A percentile compares a stretch with the other conserved stretches of the same genome.
phyloP scores from a whole-genome alignment of 2,797 vertebrate species.

The Cephalopachus bancanus region DNA sequence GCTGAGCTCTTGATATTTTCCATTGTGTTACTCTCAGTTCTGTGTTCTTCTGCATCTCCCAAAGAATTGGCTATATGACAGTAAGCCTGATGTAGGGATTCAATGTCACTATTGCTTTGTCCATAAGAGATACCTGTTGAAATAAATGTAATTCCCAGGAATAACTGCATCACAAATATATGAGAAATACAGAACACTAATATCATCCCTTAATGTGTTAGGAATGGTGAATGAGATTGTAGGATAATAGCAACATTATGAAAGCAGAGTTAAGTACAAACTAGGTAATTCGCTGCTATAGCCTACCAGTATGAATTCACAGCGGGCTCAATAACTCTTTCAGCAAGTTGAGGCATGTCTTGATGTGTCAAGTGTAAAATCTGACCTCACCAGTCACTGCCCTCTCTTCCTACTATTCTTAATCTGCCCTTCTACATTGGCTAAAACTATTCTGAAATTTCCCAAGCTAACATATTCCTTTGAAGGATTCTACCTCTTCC shows the following conservation, averaged over 20 bases:
- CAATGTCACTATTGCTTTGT: conserved; percentile 93
- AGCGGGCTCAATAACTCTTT: background rate
- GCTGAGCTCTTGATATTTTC: conserved; percentile 64
- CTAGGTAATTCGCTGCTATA: too few relatives aligned
- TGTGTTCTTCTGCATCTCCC: conserved; percentile 87
- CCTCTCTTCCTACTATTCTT: background rate
- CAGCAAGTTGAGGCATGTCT: background rate
- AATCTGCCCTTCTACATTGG: background rate
- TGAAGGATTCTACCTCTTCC: background rate
- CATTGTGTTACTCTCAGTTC: background rate
- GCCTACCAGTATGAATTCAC: background rate
- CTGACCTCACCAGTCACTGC: background rate
- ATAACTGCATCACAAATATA: background rate
- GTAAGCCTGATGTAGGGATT: conserved; percentile 94
- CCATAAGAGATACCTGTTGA: conserved; percentile 86
- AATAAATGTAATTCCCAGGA: conserved; percentile 54
- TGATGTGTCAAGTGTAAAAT: background rate
- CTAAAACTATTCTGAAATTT: conserved; percentile 3
- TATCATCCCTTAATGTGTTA: background rate
- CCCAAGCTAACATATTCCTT: background rate
- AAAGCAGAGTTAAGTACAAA: background rate
- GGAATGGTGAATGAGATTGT: background rate
- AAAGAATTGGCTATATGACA: conserved; percentile 89
- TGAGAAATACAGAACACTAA: background rate
- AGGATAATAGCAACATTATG: background rate